Base-by-base conservation (phyloP, 2,888 invertebrate genomes). In the Schrankia costaestrigalis region DNA sequence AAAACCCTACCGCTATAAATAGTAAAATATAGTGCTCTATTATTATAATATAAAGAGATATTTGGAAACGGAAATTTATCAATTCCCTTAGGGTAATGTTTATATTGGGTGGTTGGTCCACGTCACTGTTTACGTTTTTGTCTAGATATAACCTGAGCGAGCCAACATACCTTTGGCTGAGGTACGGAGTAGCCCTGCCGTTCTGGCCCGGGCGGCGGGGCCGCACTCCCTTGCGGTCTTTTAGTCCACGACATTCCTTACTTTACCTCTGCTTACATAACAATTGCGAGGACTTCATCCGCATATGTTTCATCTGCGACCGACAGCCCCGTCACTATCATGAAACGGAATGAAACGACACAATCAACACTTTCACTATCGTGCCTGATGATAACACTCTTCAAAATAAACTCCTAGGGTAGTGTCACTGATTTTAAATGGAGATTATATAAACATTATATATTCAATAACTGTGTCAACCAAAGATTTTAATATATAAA, bases 181-280 rank as follows among this genome's bases (percentile, higher is more conserved):
- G 75, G 58, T 37, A 77, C 67, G 51, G 61, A 56, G 65, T 72
- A 79, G 44, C 66, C 55, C 66, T 71, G 76, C 49, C 68, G 75
- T 36, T 73, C 83, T 45, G 69, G 56, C 41, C 67, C 58, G 41
- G 69, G 56, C 39, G 64, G 63, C 35, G 62, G 58, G 36, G 58
- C 58, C 55, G 71, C 56, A 65, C 71, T 54, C 55, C 75, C 60
- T 70, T 74, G 63, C 42, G 69, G 57, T 65, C 83, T 77, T 66
- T 85, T 84, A 78, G 76, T 82, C 88, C 88, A 89, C 71, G 88
- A 88, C 88, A 89, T 89, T 55, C 60, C 68, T 54, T 49, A 47
- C 45, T 45, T 66, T 77, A 75, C 60, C 60, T 63, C 64, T 64
- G 52, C 78, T 88, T 87, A 87, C 78, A 84, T 87, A 87, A 88